Conservation (phyloP, 23 tunicate genomes). For the Halocynthia aurantium region DNA sequence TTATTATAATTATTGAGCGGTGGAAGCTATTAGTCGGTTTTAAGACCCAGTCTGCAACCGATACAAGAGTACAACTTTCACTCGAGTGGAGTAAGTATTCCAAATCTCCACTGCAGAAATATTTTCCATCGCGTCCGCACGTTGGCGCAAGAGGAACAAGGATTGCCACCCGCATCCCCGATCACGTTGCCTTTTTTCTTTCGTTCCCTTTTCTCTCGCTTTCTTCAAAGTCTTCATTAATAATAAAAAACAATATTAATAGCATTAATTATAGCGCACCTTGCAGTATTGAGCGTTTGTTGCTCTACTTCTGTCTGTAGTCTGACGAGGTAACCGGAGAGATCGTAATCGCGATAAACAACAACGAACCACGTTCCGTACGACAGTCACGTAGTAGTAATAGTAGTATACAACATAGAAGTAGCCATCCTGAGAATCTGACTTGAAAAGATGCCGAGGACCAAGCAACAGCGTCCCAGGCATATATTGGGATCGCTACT, state of each 20-base stretch:
- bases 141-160: not conserved
- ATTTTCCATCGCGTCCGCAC: not conserved
- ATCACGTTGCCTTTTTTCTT: conserved; percentile 5
- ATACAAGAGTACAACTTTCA: too few species aligned
- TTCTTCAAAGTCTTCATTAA: not conserved
- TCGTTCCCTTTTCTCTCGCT: not conserved
- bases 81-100: not conserved
- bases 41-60: too few species aligned
- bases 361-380: not conserved
- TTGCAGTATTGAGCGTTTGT: conserved; percentile 3
- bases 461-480: conserved; percentile 80
- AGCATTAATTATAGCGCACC: conserved; percentile 5
- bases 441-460: conserved; percentile 53
- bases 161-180: not conserved
- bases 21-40: too few species aligned
- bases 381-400: not conserved
- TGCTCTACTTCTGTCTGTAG: not conserved
- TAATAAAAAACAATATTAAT: conserved; percentile 6
- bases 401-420: not conserved
- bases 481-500: conserved; percentile 38
- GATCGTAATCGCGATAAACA: not conserved
- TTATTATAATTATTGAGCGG: too few species aligned
- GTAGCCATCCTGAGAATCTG: not conserved
- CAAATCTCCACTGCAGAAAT: not conserved
- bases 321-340: not conserved